Evolutionary conservation across 2,888 invertebrate species (phyloP), one percentile per base, ranked within the genome.

Genomic region (Cheilosia soror): DNA sequence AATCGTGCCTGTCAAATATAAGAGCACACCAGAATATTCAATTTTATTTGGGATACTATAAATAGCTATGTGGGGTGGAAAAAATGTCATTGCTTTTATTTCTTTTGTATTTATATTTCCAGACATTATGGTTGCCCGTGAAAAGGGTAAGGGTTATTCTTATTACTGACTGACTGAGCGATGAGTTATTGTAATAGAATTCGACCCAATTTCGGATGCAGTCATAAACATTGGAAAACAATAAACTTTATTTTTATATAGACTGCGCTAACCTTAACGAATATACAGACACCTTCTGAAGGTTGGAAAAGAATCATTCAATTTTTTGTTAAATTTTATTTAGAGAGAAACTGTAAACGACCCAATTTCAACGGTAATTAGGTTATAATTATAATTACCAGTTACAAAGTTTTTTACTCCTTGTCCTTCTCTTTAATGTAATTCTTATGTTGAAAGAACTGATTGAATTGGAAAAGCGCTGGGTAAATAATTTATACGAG

Each of bases 1-100:
- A 93, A 96, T 95, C 92, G 96, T 96, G 93, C 96, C 96, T 96
- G 93, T 0, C 92, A 90, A 87, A 81, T 31, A 66, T 31, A 65
- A 69, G 44, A 29, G 9, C 15, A 72, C 42, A 68, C 62, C 42
- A 33, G 60, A 37, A 60, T 29, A 51, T 55, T 73, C 25, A n/a
- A 15, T 76, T 65, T 76, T 58, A 33, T 20, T 57, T 76, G 47
- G 9, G 27, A 15, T 68, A 20, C 44, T 68, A 51, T 33, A 71
- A 73, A 78, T 66, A 82, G 47, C 6, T 51, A 13, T 0, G 27
- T 11, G 25, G 27, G 27, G n/a, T 25, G 40, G 60, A 71, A 37
- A 11, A 5, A 69, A 78, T 63, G 77, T 69, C 77, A 78, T 40
- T 44, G 40, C 31, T 47, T 44, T 68, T 33, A 25, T 20, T 40